Evolutionary conservation across 2,797 vertebrate genomes (phyloP), one percentile per base, ranked within the genome.

Genomic region (Yasuhikotakia modesta): DNA sequence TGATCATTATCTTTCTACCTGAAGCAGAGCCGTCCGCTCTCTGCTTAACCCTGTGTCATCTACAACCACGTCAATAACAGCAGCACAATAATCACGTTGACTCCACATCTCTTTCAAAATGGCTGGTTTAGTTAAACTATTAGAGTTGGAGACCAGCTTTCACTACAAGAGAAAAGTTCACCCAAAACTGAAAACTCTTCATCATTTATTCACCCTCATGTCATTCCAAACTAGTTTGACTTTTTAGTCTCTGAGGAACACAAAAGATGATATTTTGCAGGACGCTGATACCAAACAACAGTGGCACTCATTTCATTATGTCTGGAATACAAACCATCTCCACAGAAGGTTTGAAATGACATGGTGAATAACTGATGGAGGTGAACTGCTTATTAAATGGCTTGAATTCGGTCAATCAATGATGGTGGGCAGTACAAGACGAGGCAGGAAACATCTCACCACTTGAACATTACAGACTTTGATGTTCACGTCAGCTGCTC

Each of bases 401-500:
- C 30, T 30, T 8, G 27, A 30, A 60, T 14, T 61, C 4, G 2
- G 17, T 24, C 13, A 27, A 61, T 61, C 30, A 32, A 61, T 32
- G 27, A 6, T 2, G 8, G 13, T 16, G 10, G 30, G 16, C 16
- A 35, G 27, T 17, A 32, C 2, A 14, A 61, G 16, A 35, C 3
- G 35, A 63, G 14, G 30, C 19, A 63, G 30, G 32, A 63, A 19
- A 11, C 32, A 35, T 30, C 60, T 63, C 60, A 63, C 7, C n/a
- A 16, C 32, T 32, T 63, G 60, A 63, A 63, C 60, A 35, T 35
- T n/a, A n/a, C n/a, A n/a, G 60, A 35, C 30, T 63, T 63, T 63
- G 60, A 63, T 63, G 60, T 63, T 63, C n/a, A 63, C 39, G 2
- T 66, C n/a, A 75, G n/a, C 48, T 21, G 30, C 22, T 53, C 14